phyloP scores from a whole-genome alignment of 2,888 invertebrate genomes.

The Anoncus sp. region DNA sequence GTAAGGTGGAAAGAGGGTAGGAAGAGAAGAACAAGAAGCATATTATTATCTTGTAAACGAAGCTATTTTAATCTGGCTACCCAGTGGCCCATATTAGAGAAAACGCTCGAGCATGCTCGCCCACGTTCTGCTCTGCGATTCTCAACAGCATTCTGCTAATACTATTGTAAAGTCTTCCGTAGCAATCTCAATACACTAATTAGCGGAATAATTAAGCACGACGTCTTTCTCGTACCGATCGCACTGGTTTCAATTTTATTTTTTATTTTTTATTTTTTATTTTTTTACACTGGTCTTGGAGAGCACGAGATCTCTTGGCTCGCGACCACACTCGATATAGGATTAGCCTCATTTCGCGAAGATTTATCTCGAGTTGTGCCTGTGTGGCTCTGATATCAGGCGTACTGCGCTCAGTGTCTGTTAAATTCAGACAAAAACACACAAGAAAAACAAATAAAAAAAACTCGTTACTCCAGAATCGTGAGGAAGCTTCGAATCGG shows the following conservation, averaged over 20 bases:
- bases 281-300: conserved; percentile 13
- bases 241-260: conserved; percentile 16
- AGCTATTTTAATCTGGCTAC: conserved; percentile 49
- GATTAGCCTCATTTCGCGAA: conserved; percentile 57
- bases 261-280: conserved; percentile 11
- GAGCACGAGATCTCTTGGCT: conserved; percentile 40
- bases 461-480: conserved; percentile 33
- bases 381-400: conserved; percentile 42
- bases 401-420: conserved; percentile 30
- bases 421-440: conserved; percentile 5
- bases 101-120: conserved; percentile 29
- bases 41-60: conserved; percentile 53
- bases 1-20: not conserved
- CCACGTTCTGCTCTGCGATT: conserved; percentile 17
- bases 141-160: conserved; percentile 8
- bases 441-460: not conserved
- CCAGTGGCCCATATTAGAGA: conserved; percentile 48
- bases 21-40: conserved; percentile 15
- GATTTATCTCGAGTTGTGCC: conserved; percentile 56
- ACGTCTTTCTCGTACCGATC: conserved; percentile 43
- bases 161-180: conserved; percentile 33
- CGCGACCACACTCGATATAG: conserved; percentile 46
- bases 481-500: conserved; percentile 23
- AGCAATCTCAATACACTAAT: conserved; percentile 61
- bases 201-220: conserved; percentile 64